A percentile compares a stretch with the other conserved stretches of the same genome.
These are phyloP conservation scores for Geodia barretti DNA, from an alignment of 37 sponge, comb jelly and placozoan species.

Conservation along the genomic window DNA sequence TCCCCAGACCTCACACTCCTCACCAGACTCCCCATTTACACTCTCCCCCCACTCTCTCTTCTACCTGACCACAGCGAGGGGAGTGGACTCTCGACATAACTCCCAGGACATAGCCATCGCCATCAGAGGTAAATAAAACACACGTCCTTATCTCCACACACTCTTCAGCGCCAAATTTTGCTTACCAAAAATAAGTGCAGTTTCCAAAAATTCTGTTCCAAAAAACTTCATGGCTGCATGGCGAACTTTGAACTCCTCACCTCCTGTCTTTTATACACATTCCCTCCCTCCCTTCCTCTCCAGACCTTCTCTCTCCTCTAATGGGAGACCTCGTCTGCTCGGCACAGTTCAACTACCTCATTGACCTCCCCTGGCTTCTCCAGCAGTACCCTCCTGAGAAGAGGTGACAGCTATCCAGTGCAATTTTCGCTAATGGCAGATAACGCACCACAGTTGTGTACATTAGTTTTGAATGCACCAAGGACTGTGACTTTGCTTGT, in stretches of 20 bases:
- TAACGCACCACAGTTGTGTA: too few species aligned
- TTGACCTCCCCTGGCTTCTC: slow-evolving; percentile 89
- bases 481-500: too few species aligned
- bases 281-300: too few species aligned
- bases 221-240: background rate
- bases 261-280: too few species aligned
- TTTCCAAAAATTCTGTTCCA: too few species aligned
- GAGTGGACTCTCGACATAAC: slow-evolving; percentile 47
- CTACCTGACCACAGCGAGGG: slow-evolving; percentile 66
- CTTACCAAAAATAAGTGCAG: too few species aligned
- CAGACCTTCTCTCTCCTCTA: slow-evolving; percentile 48
- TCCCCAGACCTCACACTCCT: too few species aligned
- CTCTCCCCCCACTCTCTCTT: slow-evolving; percentile 16
- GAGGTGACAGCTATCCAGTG: slow-evolving; percentile 9
- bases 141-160: too few species aligned
- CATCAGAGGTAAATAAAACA: slow-evolving; percentile 78
- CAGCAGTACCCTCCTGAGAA: slow-evolving; percentile 78
- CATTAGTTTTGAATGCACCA: too few species aligned
- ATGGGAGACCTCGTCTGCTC: slow-evolving; percentile 72
- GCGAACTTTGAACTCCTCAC: background rate
- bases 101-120: slow-evolving; percentile 34
- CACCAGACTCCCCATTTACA: background rate
- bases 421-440: background rate
- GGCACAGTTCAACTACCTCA: slow-evolving; percentile 91
- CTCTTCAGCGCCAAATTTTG: too few species aligned